A percentile compares a stretch with the other conserved stretches of the same genome.
Evolutionary conservation across 2,113 vertebrate genomes (phyloP).

Genomic region (Nesoenas mayeri): DNA sequence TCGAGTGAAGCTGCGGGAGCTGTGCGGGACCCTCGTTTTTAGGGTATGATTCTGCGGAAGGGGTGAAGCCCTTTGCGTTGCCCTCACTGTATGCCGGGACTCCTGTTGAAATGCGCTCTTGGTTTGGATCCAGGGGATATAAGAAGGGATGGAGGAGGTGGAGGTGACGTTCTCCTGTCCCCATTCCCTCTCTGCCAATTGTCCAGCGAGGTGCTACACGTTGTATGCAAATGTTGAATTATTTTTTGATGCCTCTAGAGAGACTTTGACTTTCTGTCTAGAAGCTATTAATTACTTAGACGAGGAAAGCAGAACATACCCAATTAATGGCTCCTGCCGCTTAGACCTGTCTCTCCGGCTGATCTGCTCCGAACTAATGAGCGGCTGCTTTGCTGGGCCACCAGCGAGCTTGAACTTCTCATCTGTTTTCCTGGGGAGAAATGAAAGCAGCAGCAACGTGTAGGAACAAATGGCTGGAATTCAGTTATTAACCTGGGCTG

Average conservation of each 20-base stretch:
- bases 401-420: neutral
- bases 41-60: neutral
- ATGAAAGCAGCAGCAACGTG: neutral
- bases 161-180: neutral
- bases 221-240: neutral
- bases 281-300: slow-evolving; percentile 55
- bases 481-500: slow-evolving; percentile 24
- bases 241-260: slow-evolving; percentile 28
- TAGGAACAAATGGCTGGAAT: slow-evolving; percentile 11
- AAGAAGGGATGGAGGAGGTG: neutral
- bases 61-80: neutral
- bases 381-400: slow-evolving; percentile 19
- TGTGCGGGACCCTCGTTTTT: neutral
- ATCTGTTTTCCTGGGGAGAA: neutral
- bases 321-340: slow-evolving; percentile 3
- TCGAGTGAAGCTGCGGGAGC: neutral
- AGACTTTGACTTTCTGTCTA: slow-evolving; percentile 56
- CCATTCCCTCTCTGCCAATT: neutral
- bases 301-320: slow-evolving; percentile 11
- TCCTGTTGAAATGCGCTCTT: neutral
- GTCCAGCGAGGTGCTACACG: neutral
- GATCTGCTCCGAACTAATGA: slow-evolving; percentile 26
- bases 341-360: neutral
- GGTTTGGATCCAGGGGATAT: fast-evolving
- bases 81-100: neutral